Evolutionary conservation across 2,113 vertebrate genomes (phyloP).

Genomic region (Colistium nudipinnis): DNA sequence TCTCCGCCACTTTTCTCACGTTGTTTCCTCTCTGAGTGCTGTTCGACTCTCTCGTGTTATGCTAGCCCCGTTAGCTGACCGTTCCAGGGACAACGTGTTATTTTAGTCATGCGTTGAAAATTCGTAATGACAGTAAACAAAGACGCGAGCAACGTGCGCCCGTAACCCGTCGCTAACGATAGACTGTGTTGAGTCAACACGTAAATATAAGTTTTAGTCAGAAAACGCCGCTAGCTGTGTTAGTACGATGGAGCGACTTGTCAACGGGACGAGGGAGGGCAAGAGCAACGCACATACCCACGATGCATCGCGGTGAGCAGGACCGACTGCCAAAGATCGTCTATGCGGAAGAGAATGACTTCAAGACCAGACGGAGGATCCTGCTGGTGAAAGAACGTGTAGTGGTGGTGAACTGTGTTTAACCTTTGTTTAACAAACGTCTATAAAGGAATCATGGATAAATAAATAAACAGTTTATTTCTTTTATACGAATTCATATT

Average conservation of each 20-base stretch:
- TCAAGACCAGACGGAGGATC: no score
- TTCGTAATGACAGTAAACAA: neutral
- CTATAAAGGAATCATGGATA: no score
- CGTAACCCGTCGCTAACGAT: neutral
- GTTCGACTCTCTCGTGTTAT: constrained; percentile 16
- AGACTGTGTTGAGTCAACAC: neutral
- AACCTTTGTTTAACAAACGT: no score
- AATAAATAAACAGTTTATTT: no score
- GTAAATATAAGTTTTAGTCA: neutral
- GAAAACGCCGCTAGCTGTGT: neutral
- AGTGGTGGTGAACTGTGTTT: no score
- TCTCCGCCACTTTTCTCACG: neutral
- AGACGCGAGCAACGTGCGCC: neutral
- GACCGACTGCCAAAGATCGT: constrained; percentile 50
- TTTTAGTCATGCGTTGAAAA: neutral
- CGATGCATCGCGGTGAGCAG: constrained; percentile 59
- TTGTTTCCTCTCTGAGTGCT: neutral
- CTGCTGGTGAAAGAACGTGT: no score
- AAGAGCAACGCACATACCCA: constrained; percentile 24
- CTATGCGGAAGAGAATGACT: accelerated
- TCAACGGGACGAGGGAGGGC: no score
- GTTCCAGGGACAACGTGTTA: neutral
- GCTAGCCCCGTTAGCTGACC: constrained; percentile 31
- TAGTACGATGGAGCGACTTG: neutral
- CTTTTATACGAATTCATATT: no score